phyloP scores from a whole-genome alignment of 2,797 vertebrate genomes.

The Onychomys arenicola region DNA sequence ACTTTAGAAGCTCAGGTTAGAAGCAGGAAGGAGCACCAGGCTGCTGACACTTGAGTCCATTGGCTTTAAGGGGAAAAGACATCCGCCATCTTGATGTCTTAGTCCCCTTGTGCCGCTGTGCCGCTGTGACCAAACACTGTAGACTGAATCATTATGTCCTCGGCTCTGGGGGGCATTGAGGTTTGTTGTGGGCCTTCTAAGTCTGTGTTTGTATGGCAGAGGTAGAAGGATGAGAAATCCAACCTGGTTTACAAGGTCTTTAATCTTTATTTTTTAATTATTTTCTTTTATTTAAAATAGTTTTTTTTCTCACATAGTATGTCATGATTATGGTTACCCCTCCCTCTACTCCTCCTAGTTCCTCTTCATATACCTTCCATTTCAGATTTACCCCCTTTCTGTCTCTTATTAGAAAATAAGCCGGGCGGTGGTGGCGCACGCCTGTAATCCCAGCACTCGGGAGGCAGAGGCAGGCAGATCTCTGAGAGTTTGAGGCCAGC shows the following conservation, averaged over 20 bases:
- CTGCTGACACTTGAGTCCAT: not conserved
- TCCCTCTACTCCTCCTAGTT: not conserved
- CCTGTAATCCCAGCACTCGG: no score
- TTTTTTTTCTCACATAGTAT: not conserved
- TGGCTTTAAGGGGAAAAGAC: not conserved
- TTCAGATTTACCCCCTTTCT: not conserved
- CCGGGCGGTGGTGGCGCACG: no score
- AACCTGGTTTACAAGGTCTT: not conserved
- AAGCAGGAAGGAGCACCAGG: not conserved
- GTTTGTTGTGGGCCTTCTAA: not conserved
- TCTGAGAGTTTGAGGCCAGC: no score
- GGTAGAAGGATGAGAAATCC: not conserved
- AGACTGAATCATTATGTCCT: not conserved
- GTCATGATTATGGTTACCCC: not conserved
- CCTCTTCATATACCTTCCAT: rapidly evolving
- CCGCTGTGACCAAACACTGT: not conserved
- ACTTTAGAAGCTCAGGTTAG: not conserved
- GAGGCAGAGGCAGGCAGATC: no score
- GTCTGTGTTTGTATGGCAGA: not conserved
- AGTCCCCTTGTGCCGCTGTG: not conserved
- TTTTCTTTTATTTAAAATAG: not conserved
- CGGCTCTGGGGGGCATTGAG: not conserved
- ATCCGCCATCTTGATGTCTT: not conserved
- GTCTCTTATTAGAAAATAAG: not conserved
- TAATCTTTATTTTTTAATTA: not conserved